Evolutionary conservation across 2,888 invertebrate species (phyloP).

Genomic region (Adineta ricciae): DNA sequence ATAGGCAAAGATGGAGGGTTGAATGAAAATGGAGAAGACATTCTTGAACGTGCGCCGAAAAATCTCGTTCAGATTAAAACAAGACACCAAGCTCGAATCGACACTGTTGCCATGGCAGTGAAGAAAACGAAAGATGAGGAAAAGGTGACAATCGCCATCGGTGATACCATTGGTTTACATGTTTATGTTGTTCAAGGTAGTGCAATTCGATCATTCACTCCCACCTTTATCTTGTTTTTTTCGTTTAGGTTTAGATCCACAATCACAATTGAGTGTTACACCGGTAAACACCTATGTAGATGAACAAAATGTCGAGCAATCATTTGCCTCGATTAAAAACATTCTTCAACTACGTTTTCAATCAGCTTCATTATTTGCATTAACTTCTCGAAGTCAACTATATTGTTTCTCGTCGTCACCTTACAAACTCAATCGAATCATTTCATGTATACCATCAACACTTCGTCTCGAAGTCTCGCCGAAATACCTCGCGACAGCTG

Average conservation of each 20-base stretch:
- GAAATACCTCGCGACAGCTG: neutral
- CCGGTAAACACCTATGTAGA: neutral
- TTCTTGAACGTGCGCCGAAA: neutral
- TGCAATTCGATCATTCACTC: no score
- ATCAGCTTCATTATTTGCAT: neutral
- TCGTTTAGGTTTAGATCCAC: neutral
- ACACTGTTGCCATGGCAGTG: neutral
- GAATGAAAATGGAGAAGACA: neutral
- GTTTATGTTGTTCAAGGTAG: constrained; percentile 14
- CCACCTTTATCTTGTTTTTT: neutral
- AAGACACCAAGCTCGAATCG: neutral
- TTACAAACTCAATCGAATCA: neutral
- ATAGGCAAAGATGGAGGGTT: neutral
- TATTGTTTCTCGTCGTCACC: neutral
- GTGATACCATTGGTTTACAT: neutral
- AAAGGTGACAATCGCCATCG: neutral
- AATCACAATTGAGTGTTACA: neutral
- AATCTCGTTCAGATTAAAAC: constrained; percentile 10
- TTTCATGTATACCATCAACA: neutral
- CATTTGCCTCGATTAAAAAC: neutral
- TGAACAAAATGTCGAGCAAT: neutral
- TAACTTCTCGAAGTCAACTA: neutral
- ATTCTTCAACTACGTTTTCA: constrained; percentile 10
- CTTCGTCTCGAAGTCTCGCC: neutral
- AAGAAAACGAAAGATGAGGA: neutral